Conservation (phyloP, 1,140 invertebrate species). For the Campoletis sonorensis region DNA sequence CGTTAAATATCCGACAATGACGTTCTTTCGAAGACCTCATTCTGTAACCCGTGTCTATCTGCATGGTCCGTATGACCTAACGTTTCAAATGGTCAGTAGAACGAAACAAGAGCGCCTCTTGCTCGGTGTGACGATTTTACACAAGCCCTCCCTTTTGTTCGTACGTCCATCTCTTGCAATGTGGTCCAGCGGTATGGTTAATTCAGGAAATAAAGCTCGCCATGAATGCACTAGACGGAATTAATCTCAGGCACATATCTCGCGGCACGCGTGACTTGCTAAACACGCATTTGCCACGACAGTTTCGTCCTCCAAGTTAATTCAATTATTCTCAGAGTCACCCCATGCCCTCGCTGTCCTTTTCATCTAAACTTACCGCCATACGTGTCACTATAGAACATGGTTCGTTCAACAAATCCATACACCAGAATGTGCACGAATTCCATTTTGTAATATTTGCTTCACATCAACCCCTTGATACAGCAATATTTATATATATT, state of each 20-base stretch:
- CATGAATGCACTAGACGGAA: constrained; percentile 50
- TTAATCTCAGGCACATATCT: constrained; percentile 46
- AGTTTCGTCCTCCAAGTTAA: constrained; percentile 55
- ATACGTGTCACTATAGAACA: neutral
- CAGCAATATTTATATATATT: neutral
- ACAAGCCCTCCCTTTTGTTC: neutral
- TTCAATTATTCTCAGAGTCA: constrained; percentile 54
- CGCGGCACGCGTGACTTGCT: constrained; percentile 29
- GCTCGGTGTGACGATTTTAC: constrained; percentile 3
- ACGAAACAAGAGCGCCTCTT: neutral
- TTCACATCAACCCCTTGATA: neutral
- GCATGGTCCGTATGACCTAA: too few relatives aligned
- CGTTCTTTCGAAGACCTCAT: too few relatives aligned
- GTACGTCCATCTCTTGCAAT: neutral
- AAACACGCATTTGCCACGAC: constrained; percentile 46
- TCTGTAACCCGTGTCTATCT: too few relatives aligned
- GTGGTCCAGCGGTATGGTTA: constrained; percentile 36
- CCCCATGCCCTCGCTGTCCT: neutral
- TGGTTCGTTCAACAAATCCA: neutral
- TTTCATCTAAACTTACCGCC: neutral
- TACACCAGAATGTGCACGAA: neutral
- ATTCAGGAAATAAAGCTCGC: constrained; percentile 51
- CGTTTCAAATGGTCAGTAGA: neutral
- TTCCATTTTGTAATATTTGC: constrained; percentile 37
- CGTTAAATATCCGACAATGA: too few relatives aligned